A percentile compares a stretch with the other conserved stretches of the same genome.
phyloP scores from a whole-genome alignment of 2,113 vertebrate genomes.

The Strix uralensis region DNA sequence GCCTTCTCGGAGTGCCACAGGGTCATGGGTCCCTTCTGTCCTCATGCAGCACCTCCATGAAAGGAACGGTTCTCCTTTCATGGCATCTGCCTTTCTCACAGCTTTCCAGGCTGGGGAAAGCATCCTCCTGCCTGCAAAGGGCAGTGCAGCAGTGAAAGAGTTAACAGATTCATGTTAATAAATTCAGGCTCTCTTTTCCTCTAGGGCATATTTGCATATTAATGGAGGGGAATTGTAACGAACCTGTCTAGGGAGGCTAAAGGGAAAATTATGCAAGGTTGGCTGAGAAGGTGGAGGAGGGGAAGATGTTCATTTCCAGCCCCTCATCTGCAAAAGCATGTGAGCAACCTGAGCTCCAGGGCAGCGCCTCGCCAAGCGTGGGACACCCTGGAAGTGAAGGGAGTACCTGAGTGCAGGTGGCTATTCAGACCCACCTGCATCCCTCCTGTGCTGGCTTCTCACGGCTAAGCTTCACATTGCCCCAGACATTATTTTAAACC shows the following conservation, averaged over 20 bases:
- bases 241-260: conserved; percentile 46
- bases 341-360: background rate
- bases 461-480: background rate
- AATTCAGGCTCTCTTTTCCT: conserved; percentile 45
- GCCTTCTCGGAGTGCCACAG: accelerated
- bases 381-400: background rate
- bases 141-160: background rate
- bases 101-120: background rate
- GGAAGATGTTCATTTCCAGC: conserved; percentile 3
- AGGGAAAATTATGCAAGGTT: conserved; percentile 44
- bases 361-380: accelerated
- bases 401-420: background rate
- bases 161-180: conserved; percentile 46
- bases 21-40: background rate
- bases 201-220: conserved; percentile 54
- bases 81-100: background rate
- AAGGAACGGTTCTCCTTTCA: accelerated
- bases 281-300: conserved; percentile 20
- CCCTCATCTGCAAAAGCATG: background rate
- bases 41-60: background rate
- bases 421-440: accelerated
- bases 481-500: background rate
- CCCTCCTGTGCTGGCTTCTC: background rate
- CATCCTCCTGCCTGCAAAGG: background rate
- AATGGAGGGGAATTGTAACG: conserved; percentile 39